Evolutionary conservation across 2,797 vertebrate genomes (phyloP).

Genomic region (Perodicticus potto): DNA sequence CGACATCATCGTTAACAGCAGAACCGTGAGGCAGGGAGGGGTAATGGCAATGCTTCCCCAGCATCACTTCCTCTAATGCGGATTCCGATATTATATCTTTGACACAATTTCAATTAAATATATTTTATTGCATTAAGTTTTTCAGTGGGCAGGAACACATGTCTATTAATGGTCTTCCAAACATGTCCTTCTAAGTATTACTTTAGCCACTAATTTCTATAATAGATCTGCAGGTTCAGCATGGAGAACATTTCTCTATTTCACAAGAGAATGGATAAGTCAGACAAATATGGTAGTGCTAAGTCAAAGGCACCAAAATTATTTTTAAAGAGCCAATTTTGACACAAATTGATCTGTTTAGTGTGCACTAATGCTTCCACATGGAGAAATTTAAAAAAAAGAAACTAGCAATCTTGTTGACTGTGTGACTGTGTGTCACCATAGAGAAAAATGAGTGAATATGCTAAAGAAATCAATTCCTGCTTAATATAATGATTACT

Average conservation of each 20-base stretch:
- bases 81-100: not conserved
- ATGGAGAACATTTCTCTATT: not conserved
- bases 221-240: not conserved
- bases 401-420: not conserved
- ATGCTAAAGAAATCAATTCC: not conserved
- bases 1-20: no score
- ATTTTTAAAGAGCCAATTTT: not conserved
- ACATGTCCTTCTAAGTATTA: not conserved
- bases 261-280: not conserved
- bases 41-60: not conserved
- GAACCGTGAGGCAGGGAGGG: no score
- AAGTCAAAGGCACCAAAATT: not conserved
- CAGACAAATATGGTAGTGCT: not conserved
- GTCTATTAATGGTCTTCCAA: not conserved
- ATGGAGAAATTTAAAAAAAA: not conserved
- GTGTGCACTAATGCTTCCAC: not conserved
- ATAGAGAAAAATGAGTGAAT: not conserved
- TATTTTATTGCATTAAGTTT: not conserved
- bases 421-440: not conserved
- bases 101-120: not conserved
- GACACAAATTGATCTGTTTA: not conserved
- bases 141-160: not conserved
- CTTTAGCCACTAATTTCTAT: slow-evolving; percentile 4
- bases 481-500: not conserved
- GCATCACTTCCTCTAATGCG: not conserved